Conservation (phyloP, 2,113 vertebrate genomes). For the Pagrus major region DNA sequence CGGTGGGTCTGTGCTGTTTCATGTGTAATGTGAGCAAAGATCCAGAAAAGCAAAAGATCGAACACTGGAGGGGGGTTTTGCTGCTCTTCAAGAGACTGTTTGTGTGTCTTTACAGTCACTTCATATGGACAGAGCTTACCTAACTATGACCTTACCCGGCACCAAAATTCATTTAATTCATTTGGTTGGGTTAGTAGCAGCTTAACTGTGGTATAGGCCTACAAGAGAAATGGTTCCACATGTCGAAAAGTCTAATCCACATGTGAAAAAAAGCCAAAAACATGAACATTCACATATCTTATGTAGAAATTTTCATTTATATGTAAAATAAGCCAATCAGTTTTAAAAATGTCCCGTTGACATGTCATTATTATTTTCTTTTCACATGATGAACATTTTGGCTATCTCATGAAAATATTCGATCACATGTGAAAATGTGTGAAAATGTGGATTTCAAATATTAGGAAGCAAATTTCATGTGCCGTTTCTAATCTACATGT, state of each 20-base stretch:
- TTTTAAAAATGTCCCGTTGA: too few species aligned
- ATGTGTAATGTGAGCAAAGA: background rate
- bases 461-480: too few species aligned
- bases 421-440: too few species aligned
- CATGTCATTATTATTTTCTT: too few species aligned
- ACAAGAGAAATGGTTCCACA: background rate
- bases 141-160: background rate
- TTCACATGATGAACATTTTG: too few species aligned
- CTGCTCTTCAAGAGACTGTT: background rate
- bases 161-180: background rate
- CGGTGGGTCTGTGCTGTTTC: conserved; percentile 17
- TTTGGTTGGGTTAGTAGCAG: background rate
- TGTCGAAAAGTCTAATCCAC: background rate
- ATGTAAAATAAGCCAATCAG: too few species aligned
- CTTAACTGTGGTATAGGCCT: background rate
- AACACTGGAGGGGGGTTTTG: background rate
- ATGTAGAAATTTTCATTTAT: too few species aligned
- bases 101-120: background rate
- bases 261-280: too few species aligned
- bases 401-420: too few species aligned
- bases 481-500: too few species aligned
- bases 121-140: background rate
- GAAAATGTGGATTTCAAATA: too few species aligned
- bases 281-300: too few species aligned
- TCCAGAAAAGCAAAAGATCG: background rate